phyloP scores from a whole-genome alignment of 37 sponge, comb jelly and placozoan species.

The Agelas oroides region DNA sequence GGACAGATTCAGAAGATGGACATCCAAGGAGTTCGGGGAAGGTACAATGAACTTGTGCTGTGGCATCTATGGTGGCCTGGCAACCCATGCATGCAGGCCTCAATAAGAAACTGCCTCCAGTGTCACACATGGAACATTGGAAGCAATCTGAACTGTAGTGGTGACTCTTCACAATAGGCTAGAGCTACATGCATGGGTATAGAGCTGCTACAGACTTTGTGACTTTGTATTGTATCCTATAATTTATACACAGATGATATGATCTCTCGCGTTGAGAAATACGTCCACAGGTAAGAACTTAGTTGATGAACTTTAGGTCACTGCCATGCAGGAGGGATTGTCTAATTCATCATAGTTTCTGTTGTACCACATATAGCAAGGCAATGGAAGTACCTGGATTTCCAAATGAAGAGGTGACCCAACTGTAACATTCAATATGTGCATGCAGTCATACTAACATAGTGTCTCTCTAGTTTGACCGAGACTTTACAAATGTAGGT shows the following conservation, averaged over 20 bases:
- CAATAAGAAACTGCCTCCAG: background rate
- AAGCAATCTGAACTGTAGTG: no score
- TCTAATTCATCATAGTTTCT: background rate
- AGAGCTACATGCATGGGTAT: no score
- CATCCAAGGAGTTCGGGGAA: background rate
- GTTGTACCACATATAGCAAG: background rate
- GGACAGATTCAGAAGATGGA: background rate
- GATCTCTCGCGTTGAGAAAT: background rate
- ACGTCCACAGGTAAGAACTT: conserved; percentile 4
- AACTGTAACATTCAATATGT: no score
- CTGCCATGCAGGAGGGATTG: no score
- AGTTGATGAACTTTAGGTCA: no score
- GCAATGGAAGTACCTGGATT: background rate
- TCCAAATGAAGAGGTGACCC: conserved; percentile 7
- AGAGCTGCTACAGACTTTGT: no score
- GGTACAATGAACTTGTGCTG: background rate
- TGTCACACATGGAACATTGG: background rate
- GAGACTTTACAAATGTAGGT: no score
- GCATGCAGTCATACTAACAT: no score
- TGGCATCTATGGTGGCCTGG: background rate
- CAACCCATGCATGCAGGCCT: no score
- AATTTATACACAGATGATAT: background rate
- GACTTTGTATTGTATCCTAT: no score
- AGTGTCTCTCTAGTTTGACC: no score
- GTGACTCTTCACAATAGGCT: no score